These are phyloP conservation scores for Campoplex capitator DNA, from an alignment of 2,888 invertebrate species.

Conservation along the genomic window DNA sequence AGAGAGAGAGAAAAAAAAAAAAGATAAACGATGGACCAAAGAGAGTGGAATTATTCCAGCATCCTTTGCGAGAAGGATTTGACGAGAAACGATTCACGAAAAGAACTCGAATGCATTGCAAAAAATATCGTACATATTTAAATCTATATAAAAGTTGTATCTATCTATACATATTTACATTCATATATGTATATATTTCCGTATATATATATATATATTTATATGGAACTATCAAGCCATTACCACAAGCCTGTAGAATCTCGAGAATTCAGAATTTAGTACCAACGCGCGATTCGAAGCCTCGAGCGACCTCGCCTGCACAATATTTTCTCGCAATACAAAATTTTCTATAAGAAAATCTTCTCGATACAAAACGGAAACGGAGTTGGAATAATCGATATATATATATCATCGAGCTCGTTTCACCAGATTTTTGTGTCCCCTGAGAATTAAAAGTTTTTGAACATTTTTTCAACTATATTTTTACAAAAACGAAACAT, in stretches of 20 bases:
- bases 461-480: neutral
- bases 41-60: slow-evolving; percentile 57
- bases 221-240: neutral
- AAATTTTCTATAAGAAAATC: neutral
- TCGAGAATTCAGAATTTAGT: slow-evolving; percentile 14
- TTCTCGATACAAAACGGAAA: neutral
- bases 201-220: neutral
- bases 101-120: slow-evolving; percentile 18
- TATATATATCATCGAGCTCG: neutral
- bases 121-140: slow-evolving; percentile 18
- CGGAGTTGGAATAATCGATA: neutral
- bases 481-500: neutral
- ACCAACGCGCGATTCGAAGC: neutral
- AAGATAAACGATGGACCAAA: slow-evolving; percentile 37
- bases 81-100: slow-evolving; percentile 19
- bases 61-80: slow-evolving; percentile 26
- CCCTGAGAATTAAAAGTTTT: neutral
- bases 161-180: neutral
- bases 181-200: neutral
- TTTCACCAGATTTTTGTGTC: neutral
- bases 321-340: neutral
- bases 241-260: neutral
- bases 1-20: slow-evolving; percentile 5
- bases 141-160: neutral
- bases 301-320: neutral